Evolutionary conservation across 2,113 vertebrate species (phyloP).

Genomic region (Odobenus rosmarus): DNA sequence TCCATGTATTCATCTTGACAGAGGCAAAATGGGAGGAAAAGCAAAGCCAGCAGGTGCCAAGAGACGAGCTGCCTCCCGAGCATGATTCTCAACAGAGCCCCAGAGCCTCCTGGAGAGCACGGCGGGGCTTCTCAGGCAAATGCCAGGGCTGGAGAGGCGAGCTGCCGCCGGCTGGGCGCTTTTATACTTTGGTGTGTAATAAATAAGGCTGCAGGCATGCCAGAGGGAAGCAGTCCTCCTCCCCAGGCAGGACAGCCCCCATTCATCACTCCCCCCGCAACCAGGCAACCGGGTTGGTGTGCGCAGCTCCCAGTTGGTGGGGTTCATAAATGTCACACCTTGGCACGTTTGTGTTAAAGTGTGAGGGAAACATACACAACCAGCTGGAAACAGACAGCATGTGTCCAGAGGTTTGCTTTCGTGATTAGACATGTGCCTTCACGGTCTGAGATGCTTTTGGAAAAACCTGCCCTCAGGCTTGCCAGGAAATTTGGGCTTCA

Average conservation of each 20-base stretch:
- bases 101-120: constrained; percentile 74
- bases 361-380: constrained; percentile 79
- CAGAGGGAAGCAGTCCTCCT: constrained; percentile 84
- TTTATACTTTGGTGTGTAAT: constrained; percentile 86
- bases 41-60: constrained; percentile 88
- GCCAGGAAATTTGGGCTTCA: constrained; percentile 86
- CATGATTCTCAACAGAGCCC: constrained; percentile 84
- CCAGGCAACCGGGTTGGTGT: constrained; percentile 84
- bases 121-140: constrained; percentile 73
- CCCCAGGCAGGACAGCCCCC: constrained; percentile 85
- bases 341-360: constrained; percentile 84
- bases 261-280: constrained; percentile 86
- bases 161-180: constrained; percentile 72
- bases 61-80: constrained; percentile 81
- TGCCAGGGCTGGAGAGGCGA: constrained; percentile 82
- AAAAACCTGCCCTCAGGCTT: constrained; percentile 79
- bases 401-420: constrained; percentile 82
- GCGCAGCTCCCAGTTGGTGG: constrained; percentile 83
- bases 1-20: constrained; percentile 91
- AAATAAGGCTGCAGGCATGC: constrained; percentile 86
- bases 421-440: constrained; percentile 84
- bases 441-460: constrained; percentile 83
- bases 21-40: constrained; percentile 90
- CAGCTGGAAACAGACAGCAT: constrained; percentile 85
- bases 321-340: constrained; percentile 85